Conservation (phyloP, 1,140 invertebrate species). For the Heliconius congener region DNA sequence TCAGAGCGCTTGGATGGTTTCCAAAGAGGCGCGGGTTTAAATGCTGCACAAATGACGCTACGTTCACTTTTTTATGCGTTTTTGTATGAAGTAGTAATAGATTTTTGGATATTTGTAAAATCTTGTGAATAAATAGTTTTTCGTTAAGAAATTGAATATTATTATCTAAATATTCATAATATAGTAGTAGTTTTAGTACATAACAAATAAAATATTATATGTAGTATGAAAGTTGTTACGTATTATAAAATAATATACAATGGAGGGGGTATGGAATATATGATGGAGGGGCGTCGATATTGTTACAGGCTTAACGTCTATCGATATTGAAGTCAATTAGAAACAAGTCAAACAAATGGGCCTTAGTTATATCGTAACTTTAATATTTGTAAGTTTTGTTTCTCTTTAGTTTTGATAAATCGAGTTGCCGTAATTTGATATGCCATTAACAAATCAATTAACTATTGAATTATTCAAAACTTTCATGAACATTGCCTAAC, state of each 20-base stretch:
- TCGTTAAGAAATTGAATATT: no score
- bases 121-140: no score
- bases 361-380: neutral
- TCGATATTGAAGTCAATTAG: neutral
- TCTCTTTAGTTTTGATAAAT: neutral
- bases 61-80: no score
- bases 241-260: neutral
- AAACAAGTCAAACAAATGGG: neutral
- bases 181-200: no score
- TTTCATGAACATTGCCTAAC: neutral
- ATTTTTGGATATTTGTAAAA: no score
- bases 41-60: no score
- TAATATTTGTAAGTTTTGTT: neutral
- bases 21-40: no score
- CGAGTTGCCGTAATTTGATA: neutral
- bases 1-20: no score
- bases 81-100: no score
- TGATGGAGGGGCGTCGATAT: neutral
- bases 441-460: neutral
- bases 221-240: no score
- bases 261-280: neutral
- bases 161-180: no score
- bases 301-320: neutral
- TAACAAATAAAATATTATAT: no score
- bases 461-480: neutral